Conservation (phyloP, 2,113 vertebrate species). For the Podocnemis expansa region DNA sequence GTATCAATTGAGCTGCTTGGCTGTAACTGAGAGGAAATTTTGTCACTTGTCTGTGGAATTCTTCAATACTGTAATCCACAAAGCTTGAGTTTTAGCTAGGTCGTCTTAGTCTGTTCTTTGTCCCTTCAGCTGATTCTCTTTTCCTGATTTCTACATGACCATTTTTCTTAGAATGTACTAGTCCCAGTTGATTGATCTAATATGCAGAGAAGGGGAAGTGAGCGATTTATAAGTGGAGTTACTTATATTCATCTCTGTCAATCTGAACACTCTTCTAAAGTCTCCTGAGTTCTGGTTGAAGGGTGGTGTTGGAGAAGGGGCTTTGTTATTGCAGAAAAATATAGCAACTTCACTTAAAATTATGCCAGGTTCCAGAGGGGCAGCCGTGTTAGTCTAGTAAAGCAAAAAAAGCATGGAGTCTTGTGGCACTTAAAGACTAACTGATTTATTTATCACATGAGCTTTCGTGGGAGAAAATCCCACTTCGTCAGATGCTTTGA, state of each 20-base stretch:
- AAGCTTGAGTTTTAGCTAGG: background rate
- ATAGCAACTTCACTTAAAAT: background rate
- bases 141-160: background rate
- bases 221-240: background rate
- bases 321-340: background rate
- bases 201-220: background rate
- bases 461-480: too few relatives aligned
- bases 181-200: background rate
- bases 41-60: background rate
- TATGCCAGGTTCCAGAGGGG: too few relatives aligned
- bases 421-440: too few relatives aligned
- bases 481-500: too few relatives aligned
- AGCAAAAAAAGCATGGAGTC: too few relatives aligned
- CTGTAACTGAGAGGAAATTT: background rate
- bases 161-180: background rate
- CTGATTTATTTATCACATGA: too few relatives aligned
- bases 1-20: background rate
- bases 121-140: background rate
- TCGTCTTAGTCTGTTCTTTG: background rate
- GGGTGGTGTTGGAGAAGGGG: background rate
- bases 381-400: too few relatives aligned
- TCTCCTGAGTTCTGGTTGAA: background rate
- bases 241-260: background rate
- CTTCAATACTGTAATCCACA: background rate
- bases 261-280: background rate